Base-by-base conservation (phyloP, 1,140 invertebrate species). In the Gryllus bimaculatus region DNA sequence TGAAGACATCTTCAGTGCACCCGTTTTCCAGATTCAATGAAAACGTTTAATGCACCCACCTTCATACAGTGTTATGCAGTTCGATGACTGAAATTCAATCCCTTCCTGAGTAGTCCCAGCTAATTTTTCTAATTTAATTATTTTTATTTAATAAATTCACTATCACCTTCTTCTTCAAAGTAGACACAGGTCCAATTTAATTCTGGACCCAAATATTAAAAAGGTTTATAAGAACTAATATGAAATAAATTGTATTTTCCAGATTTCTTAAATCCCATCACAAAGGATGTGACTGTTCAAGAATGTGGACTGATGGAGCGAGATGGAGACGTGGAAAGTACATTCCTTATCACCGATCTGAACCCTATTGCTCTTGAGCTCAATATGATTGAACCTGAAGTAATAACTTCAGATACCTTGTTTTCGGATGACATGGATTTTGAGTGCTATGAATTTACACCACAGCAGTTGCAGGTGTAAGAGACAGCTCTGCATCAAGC, bases 211-310 rank as follows among this genome's bases (percentile, higher is more conserved):
- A 39, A 39, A 39, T 39, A 39, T 39, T 39, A n/a, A n/a, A 66
- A 2, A 3, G 54, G 54, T 66, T 66, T 66, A 10, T 7, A 18
- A 5, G 26, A 2, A 39, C 26, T 39, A 39, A 39, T 39, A 39
- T 2, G 26, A 39, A 66, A 66, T 66, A 66, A 66, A 18, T 66
- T 10, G 7, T 66, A 18, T 66, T 49, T 79, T 83, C 47, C 83
- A 90, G 89, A 89, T 82, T 90, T 90, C 81, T 83, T 90, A 48
- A 88, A 89, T 82, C 87, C 89, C 77, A 87, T 90, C 12, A 87
- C 89, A 5, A 89, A 89, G 82, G 87, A 90, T 81, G 86, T 89
- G 48, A 86, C 90, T 0, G 88, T 89, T 5, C 87, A 89, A 81
- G 90, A 90, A 82, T 90, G 89, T 79, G 89, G 90, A 12, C 82